Conservation (phyloP, 2,797 vertebrate genomes). For the Liparis tanakae region DNA sequence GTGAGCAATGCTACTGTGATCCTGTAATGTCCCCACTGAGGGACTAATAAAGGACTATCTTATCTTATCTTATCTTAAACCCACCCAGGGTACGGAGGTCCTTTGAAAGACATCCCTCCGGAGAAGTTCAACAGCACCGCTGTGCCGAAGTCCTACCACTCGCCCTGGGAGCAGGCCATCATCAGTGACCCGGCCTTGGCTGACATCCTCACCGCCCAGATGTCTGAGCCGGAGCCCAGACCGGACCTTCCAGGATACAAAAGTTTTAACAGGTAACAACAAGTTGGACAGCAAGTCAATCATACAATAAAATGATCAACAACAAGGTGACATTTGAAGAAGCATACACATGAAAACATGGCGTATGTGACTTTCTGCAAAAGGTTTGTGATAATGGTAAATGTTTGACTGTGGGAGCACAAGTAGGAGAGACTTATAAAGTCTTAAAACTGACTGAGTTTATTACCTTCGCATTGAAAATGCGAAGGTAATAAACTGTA, state of each 20-base stretch:
- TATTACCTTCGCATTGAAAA: neutral
- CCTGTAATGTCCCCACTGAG: too few relatives aligned
- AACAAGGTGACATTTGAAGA: neutral
- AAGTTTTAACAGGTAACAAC: conserved; percentile 95
- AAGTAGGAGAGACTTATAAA: neutral
- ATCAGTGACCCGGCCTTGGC: conserved; percentile 86
- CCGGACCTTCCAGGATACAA: conserved; percentile 88
- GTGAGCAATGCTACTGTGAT: too few relatives aligned
- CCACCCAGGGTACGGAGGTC: conserved; percentile 88
- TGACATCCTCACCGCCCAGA: conserved; percentile 81
- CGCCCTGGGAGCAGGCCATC: conserved; percentile 95
- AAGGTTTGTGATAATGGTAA: neutral
- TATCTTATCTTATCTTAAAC: too few relatives aligned
- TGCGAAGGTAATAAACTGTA: too few relatives aligned
- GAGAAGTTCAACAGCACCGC: conserved; percentile 95
- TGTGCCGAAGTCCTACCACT: conserved; percentile 93
- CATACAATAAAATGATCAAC: neutral
- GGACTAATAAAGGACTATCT: too few relatives aligned
- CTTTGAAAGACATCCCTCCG: conserved; percentile 92
- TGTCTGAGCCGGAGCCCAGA: conserved; percentile 85
- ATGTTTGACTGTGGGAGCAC: neutral
- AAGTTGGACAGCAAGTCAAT: neutral
- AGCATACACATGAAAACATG: neutral
- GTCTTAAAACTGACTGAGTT: neutral
- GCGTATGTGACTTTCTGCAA: neutral